phyloP scores from a whole-genome alignment of 1,140 invertebrate genomes.

The Nixonia krombeini region DNA sequence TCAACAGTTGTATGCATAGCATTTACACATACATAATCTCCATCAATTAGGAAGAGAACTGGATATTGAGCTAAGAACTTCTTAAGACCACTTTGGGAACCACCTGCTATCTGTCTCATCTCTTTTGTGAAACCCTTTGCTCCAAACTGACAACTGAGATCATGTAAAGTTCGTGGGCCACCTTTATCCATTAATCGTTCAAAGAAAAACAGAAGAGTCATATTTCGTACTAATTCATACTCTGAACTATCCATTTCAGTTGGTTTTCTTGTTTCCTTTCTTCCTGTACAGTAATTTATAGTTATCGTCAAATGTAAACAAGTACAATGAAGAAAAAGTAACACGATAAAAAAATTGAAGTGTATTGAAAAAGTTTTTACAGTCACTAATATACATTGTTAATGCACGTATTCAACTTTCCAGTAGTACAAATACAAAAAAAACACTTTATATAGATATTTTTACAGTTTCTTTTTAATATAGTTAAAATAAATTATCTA shows the following conservation, averaged over 20 bases:
- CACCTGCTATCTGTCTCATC: constrained; percentile 94
- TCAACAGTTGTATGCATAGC: constrained; percentile 76
- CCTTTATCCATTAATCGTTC: constrained; percentile 95
- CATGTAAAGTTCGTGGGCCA: constrained; percentile 93
- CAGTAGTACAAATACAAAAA: neutral
- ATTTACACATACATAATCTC: constrained; percentile 92
- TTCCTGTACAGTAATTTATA: neutral
- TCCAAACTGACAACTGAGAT: constrained; percentile 96
- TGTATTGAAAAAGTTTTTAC: neutral
- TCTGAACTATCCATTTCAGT: constrained; percentile 89
- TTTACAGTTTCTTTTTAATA: too few species aligned
- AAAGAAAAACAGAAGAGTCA: constrained; percentile 96
- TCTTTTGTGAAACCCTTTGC: constrained; percentile 96
- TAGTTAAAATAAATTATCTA: too few species aligned
- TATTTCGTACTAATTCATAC: constrained; percentile 93
- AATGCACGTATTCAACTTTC: too few species aligned
- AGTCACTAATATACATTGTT: too few species aligned
- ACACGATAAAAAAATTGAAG: too few species aligned
- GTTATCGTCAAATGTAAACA: too few species aligned
- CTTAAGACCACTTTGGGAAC: constrained; percentile 92
- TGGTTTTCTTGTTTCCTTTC: neutral
- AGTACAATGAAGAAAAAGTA: too few species aligned
- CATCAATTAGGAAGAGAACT: constrained; percentile 90
- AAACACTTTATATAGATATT: neutral
- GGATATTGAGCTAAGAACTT: constrained; percentile 94